Conservation (phyloP, 2,888 invertebrate genomes). For the Drosophila koepferae region DNA sequence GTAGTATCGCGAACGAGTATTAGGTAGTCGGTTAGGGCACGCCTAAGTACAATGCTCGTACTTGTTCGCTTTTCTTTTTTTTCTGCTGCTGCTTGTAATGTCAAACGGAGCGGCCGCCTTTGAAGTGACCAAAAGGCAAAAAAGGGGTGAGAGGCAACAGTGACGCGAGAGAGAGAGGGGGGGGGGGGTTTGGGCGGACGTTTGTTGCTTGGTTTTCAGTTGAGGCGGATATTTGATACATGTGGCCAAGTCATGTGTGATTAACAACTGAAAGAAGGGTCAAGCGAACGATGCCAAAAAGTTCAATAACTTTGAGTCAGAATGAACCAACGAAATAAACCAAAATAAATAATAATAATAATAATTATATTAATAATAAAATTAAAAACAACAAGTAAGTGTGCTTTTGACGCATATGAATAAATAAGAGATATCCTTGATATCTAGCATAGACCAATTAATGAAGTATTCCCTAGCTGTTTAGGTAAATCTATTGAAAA, state of each 20-base stretch:
- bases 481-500: no score
- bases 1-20: neutral
- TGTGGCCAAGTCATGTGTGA: constrained; percentile 67
- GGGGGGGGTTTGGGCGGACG: neutral
- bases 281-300: constrained; percentile 28
- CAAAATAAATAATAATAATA: neutral
- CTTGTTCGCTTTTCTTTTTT: constrained; percentile 43
- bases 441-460: no score
- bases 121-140: constrained; percentile 41
- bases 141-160: neutral
- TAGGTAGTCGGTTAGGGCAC: neutral
- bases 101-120: constrained; percentile 57
- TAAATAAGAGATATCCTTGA: no score
- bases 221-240: constrained; percentile 68
- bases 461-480: no score
- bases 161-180: neutral
- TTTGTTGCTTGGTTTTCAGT: neutral
- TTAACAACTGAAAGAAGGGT: constrained; percentile 62
- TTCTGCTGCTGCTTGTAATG: constrained; percentile 45
- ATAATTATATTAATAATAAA: neutral
- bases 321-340: no score
- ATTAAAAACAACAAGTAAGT: no score
- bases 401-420: neutral
- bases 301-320: constrained; percentile 56
- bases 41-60: constrained; percentile 4